These are phyloP conservation scores for Machimus atricapillus DNA, from an alignment of 2,888 invertebrate species.

Conservation along the genomic window DNA sequence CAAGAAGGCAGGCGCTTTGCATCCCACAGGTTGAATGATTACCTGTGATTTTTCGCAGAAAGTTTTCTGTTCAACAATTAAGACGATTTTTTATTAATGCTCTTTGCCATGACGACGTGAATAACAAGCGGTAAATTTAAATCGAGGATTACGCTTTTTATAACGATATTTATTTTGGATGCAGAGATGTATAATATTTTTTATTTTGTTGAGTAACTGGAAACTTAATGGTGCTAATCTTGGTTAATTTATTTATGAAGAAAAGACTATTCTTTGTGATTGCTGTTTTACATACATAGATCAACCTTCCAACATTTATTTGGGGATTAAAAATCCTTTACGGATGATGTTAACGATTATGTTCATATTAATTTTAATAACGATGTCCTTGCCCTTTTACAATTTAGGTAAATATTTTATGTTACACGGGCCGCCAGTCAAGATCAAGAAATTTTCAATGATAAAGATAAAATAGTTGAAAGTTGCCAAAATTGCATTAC, in stretches of 20 bases:
- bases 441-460: neutral
- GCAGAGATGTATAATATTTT: neutral
- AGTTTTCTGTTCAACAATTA: neutral
- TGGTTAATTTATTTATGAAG: neutral
- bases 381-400: neutral
- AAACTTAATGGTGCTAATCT: neutral
- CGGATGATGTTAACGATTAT: too few relatives aligned
- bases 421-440: neutral
- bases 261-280: neutral
- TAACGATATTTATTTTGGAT: neutral
- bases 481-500: neutral
- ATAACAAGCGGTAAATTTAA: constrained; percentile 11
- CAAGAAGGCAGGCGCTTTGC: neutral
- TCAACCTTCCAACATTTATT: neutral
- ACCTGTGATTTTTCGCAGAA: constrained; percentile 1
- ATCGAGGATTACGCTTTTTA: neutral
- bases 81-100: constrained; percentile 2
- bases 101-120: neutral
- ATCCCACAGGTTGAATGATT: constrained; percentile 19
- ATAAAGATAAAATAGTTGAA: neutral
- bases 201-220: neutral
- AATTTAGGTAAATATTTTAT: neutral
- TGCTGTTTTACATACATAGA: neutral
- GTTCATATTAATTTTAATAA: too few relatives aligned
- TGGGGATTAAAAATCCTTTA: too few relatives aligned